Percentiles rank a stretch among this genome's conserved stretches.
phyloP scores from a whole-genome alignment of 2,113 vertebrate genomes.

The Dissostichus mawsoni region DNA sequence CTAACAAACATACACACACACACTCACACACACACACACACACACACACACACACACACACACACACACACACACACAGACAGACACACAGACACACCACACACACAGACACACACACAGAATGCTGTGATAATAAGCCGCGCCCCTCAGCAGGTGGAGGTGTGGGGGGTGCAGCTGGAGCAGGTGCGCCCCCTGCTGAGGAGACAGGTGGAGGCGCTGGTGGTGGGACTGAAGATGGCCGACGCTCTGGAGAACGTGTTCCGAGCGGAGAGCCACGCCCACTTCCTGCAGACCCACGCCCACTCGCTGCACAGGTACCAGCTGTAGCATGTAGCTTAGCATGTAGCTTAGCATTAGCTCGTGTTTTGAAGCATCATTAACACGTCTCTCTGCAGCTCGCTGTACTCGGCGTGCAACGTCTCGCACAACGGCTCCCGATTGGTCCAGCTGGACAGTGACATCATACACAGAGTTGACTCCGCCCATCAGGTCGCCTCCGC shows the following conservation, averaged over 20 bases:
- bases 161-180: conserved; percentile 80
- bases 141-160: conserved; percentile 83
- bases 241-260: conserved; percentile 88
- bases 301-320: conserved; percentile 83
- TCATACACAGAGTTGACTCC: conserved; percentile 23
- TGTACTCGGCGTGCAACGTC: conserved; percentile 35
- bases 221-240: conserved; percentile 88
- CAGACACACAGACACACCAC: too few relatives aligned
- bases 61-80: too few relatives aligned
- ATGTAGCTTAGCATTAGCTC: too few relatives aligned
- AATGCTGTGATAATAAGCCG: too few relatives aligned
- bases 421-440: conserved; percentile 52
- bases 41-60: too few relatives aligned
- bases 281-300: conserved; percentile 80
- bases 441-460: conserved; percentile 24
- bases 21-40: too few relatives aligned
- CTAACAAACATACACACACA: too few relatives aligned
- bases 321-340: too few relatives aligned
- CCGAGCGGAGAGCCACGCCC: conserved; percentile 87
- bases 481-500: conserved; percentile 45
- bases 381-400: conserved; percentile 39
- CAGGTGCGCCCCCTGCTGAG: conserved; percentile 87
- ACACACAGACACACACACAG: too few relatives aligned
- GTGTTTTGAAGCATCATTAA: too few relatives aligned
- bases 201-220: conserved; percentile 88